A percentile compares a stretch with the other conserved stretches of the same genome.
These are phyloP conservation scores for Lampris megalopsis DNA, from an alignment of 2,113 vertebrate species.

Conservation along the genomic window DNA sequence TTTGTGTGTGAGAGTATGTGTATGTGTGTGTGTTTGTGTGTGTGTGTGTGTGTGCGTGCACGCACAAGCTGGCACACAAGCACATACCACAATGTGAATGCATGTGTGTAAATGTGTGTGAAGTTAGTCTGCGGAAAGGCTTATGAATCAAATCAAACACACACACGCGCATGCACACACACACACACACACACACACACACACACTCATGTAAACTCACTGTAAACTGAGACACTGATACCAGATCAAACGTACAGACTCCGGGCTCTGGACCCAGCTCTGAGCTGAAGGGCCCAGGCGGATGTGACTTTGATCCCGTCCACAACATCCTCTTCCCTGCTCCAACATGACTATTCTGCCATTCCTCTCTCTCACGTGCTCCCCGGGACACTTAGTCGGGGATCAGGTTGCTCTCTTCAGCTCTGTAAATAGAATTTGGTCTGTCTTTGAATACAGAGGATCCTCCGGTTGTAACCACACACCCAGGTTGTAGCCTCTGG, in stretches of 20 bases:
- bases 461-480: slow-evolving; percentile 58
- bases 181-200: not conserved
- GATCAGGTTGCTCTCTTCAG: slow-evolving; percentile 61
- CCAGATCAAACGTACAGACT: slow-evolving; percentile 53
- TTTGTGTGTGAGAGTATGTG: slow-evolving; percentile 5
- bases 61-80: not conserved
- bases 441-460: slow-evolving; percentile 54
- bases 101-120: slow-evolving; percentile 58
- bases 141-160: slow-evolving; percentile 67
- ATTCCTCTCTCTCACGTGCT: slow-evolving; percentile 48
- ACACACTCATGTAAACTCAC: not conserved
- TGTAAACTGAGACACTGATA: slow-evolving; percentile 38
- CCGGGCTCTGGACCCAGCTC: slow-evolving; percentile 12
- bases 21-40: slow-evolving; percentile 31
- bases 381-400: slow-evolving; percentile 39
- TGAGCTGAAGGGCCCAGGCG: slow-evolving; percentile 44
- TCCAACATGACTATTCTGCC: slow-evolving; percentile 45
- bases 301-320: slow-evolving; percentile 70
- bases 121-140: slow-evolving; percentile 59
- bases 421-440: slow-evolving; percentile 61
- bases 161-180: slow-evolving; percentile 36
- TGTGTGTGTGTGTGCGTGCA: slow-evolving; percentile 24
- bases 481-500: slow-evolving; percentile 45
- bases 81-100: slow-evolving; percentile 10
- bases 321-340: slow-evolving; percentile 65